These are phyloP conservation scores for Teleopsis dalmanni DNA, from an alignment of 1,140 invertebrate species.

Conservation along the genomic window DNA sequence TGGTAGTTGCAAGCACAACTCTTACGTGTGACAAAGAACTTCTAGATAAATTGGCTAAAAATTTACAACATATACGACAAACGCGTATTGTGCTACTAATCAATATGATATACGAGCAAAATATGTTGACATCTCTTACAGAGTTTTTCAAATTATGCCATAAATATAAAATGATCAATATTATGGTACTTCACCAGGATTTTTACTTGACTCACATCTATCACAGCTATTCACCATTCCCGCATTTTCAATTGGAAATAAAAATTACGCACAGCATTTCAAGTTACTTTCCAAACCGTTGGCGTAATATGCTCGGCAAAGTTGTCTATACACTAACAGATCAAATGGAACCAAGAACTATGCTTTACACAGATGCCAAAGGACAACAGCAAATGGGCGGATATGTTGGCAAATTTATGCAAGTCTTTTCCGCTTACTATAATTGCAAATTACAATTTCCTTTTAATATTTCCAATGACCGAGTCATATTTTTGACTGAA, in stretches of 20 bases:
- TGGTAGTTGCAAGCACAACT: neutral
- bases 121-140: neutral
- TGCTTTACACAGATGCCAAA: conserved; percentile 9
- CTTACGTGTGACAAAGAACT: neutral
- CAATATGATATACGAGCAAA: neutral
- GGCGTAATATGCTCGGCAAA: neutral
- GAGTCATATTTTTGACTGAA: neutral
- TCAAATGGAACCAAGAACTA: conserved; percentile 16
- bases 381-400: conserved; percentile 15
- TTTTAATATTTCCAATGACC: neutral
- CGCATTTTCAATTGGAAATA: neutral
- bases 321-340: conserved; percentile 13
- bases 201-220: neutral
- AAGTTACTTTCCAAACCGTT: neutral
- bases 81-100: neutral
- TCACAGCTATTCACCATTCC: conserved; percentile 3
- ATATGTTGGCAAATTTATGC: conserved; percentile 17
- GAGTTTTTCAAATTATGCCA: neutral
- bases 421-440: conserved; percentile 9
- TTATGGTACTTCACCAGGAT: conserved; percentile 1
- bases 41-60: neutral
- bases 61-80: neutral
- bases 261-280: neutral
- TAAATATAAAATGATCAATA: neutral
- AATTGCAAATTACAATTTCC: conserved; percentile 18